Conservation (phyloP, 2,888 invertebrate genomes). For the Mechanitis mazaeus region DNA sequence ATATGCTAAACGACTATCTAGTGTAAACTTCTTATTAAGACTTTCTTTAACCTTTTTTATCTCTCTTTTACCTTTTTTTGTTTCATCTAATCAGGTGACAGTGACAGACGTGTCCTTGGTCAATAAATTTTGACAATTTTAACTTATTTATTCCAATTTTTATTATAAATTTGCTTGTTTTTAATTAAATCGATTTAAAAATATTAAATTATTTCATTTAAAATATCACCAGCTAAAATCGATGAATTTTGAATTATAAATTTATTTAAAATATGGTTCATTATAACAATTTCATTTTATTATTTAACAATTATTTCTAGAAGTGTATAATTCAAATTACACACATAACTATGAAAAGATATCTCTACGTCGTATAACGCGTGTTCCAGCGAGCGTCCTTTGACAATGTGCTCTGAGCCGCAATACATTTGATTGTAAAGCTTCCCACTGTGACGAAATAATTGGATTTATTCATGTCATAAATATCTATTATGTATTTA, state of each 20-base stretch:
- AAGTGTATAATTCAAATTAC: not conserved
- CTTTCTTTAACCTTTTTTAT: conserved; percentile 15
- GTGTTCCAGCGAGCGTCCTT: conserved; percentile 31
- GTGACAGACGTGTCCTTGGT: too few relatives aligned
- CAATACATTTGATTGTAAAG: conserved; percentile 55
- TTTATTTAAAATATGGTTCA: too few relatives aligned
- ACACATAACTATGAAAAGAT: not conserved
- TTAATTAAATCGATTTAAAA: too few relatives aligned
- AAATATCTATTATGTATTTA: too few relatives aligned
- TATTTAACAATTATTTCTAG: too few relatives aligned
- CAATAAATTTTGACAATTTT: too few relatives aligned
- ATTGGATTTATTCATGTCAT: not conserved
- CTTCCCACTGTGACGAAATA: conserved; percentile 33
- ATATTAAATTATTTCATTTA: too few relatives aligned
- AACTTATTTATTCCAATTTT: too few relatives aligned
- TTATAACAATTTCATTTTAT: too few relatives aligned
- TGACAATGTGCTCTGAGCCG: conserved; percentile 44
- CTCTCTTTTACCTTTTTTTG: conserved; percentile 11
- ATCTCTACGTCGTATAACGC: not conserved
- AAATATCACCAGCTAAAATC: too few relatives aligned
- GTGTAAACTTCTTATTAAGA: conserved; percentile 36
- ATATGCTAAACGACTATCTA: conserved; percentile 58
- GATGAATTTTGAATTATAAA: too few relatives aligned
- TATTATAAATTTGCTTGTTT: too few relatives aligned
- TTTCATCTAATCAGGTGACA: conserved; percentile 7